Conservation (phyloP, 2,888 invertebrate genomes). For the Eilema depressum region DNA sequence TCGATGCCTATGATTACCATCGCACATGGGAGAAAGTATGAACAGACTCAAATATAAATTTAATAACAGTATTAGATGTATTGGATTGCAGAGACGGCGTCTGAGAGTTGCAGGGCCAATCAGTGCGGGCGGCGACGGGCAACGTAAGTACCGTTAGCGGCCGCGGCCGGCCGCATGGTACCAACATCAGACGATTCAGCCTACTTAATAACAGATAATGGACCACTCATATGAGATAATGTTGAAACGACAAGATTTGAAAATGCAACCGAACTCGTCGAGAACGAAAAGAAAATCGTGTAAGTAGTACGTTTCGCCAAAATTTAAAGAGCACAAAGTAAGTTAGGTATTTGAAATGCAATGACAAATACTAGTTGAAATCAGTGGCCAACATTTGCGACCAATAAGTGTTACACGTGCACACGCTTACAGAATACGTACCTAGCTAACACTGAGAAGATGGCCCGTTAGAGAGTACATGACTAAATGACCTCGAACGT, state of each 20-base stretch:
- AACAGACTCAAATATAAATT: slow-evolving; percentile 76
- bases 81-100: slow-evolving; percentile 79
- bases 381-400: slow-evolving; percentile 62
- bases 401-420: slow-evolving; percentile 69
- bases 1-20: slow-evolving; percentile 76
- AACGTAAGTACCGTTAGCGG: slow-evolving; percentile 73
- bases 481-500: slow-evolving; percentile 69
- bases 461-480: slow-evolving; percentile 74
- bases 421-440: slow-evolving; percentile 68
- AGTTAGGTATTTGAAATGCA: slow-evolving; percentile 52
- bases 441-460: slow-evolving; percentile 67
- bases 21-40: slow-evolving; percentile 79
- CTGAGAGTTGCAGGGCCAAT: slow-evolving; percentile 77
- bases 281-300: slow-evolving; percentile 40
- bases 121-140: slow-evolving; percentile 61
- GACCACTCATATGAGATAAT: slow-evolving; percentile 68
- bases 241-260: slow-evolving; percentile 49
- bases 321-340: slow-evolving; percentile 49
- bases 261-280: slow-evolving; percentile 35
- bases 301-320: slow-evolving; percentile 50
- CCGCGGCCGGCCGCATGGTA: slow-evolving; percentile 60
- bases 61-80: slow-evolving; percentile 85
- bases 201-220: slow-evolving; percentile 75
- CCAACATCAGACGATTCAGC: slow-evolving; percentile 70
- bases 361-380: slow-evolving; percentile 52